A percentile compares a stretch with the other conserved stretches of the same genome.
Evolutionary conservation across 2,888 invertebrate species (phyloP).

Genomic region (Chrysodeixis includens): DNA sequence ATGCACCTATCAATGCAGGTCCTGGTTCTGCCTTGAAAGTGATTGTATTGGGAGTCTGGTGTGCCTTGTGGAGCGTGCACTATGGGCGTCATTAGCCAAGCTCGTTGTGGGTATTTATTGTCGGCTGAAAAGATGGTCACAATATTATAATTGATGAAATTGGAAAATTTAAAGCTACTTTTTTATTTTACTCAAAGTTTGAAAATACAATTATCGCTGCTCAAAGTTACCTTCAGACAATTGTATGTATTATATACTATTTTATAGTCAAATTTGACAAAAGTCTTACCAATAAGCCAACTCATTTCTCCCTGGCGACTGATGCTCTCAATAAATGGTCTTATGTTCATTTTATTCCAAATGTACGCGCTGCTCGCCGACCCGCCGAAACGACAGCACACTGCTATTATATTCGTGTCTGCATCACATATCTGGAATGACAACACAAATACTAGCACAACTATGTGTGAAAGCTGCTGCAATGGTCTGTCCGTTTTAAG

Average conservation of each 20-base stretch:
- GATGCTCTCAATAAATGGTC: constrained; percentile 67
- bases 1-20: constrained; percentile 72
- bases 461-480: no score
- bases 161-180: no score
- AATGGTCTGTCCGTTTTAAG: no score
- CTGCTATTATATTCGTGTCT: constrained; percentile 71
- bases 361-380: constrained; percentile 67
- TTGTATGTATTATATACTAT: no score
- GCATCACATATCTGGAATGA: constrained; percentile 74
- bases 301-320: constrained; percentile 72
- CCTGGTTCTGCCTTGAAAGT: constrained; percentile 71
- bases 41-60: constrained; percentile 75
- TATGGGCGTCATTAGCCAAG: constrained; percentile 77
- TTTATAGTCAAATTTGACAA: neutral
- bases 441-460: neutral
- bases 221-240: no score
- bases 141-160: no score
- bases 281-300: constrained; percentile 69
- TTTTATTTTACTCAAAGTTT: no score
- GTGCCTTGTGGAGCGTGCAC: constrained; percentile 70
- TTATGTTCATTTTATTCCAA: constrained; percentile 75
- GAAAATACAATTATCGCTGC: no score
- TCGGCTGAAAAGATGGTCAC: constrained; percentile 62
- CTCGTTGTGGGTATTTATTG: constrained; percentile 72
- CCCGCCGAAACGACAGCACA: constrained; percentile 76